phyloP scores from a whole-genome alignment of 2,888 invertebrate genomes.

The Nesidiocoris tenuis region DNA sequence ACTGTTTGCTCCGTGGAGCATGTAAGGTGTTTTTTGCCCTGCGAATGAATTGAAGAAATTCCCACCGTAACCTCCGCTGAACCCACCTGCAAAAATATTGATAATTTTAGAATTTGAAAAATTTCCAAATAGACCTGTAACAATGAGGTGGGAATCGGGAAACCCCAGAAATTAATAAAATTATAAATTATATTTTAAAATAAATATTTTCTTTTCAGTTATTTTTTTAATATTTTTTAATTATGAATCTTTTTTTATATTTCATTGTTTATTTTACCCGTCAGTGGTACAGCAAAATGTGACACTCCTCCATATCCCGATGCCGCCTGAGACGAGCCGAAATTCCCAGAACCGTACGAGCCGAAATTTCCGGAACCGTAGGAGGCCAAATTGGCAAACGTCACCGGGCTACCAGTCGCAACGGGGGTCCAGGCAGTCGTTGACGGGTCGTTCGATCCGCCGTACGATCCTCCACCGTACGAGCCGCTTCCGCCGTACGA shows the following conservation, averaged over 20 bases:
- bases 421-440: slow-evolving; percentile 25
- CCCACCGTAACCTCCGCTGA: background rate
- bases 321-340: background rate
- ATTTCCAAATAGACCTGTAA: too few species aligned
- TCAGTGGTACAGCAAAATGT: slow-evolving; percentile 18
- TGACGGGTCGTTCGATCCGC: slow-evolving; percentile 8
- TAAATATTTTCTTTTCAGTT: background rate
- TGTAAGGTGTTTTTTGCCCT: background rate
- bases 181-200: background rate
- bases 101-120: too few species aligned
- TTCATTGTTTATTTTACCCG: too few species aligned
- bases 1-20: background rate
- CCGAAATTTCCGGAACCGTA: slow-evolving; percentile 14
- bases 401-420: background rate
- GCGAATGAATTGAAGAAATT: background rate
- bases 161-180: too few species aligned
- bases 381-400: slow-evolving; percentile 1
- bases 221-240: background rate
- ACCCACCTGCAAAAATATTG: too few species aligned
- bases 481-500: slow-evolving; percentile 11
- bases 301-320: background rate
- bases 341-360: slow-evolving; percentile 2
- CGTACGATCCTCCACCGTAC: slow-evolving; percentile 6
- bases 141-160: too few species aligned
- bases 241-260: too few species aligned